Conservation (phyloP, 1,140 invertebrate species). For the Ganaspis sp. region DNA sequence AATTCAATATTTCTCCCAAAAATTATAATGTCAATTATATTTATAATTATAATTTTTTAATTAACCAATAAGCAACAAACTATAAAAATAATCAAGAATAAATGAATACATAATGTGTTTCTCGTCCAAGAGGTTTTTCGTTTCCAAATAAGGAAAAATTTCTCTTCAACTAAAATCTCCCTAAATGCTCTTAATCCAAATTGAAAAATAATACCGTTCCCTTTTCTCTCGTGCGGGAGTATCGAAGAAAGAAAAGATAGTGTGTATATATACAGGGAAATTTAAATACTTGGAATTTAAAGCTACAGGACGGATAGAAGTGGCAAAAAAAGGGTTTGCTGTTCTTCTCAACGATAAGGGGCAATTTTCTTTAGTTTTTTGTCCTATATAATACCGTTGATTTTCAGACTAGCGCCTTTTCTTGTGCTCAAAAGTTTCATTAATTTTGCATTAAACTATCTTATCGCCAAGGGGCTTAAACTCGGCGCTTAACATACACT, state of each 20-base stretch:
- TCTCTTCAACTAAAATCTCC: neutral
- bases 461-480: constrained; percentile 15
- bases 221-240: neutral
- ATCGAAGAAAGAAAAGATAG: neutral
- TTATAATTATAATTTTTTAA: too few relatives aligned
- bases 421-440: constrained; percentile 9
- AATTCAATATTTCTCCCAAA: too few relatives aligned
- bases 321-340: constrained; percentile 6
- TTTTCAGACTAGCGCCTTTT: neutral
- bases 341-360: neutral
- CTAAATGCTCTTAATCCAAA: constrained; percentile 37
- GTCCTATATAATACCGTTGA: neutral
- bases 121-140: neutral
- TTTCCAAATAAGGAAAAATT: constrained; percentile 15
- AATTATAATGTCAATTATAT: too few relatives aligned
- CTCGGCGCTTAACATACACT: constrained; percentile 12
- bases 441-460: constrained; percentile 24
- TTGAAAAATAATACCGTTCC: constrained; percentile 45
- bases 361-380: constrained; percentile 3
- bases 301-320: constrained; percentile 11
- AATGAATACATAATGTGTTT: constrained; percentile 7
- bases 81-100: constrained; percentile 1
- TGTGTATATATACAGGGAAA: neutral
- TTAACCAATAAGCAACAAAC: neutral
- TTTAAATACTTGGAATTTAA: constrained; percentile 41